phyloP scores from a whole-genome alignment of 2,888 invertebrate species.

The Trissoscelio sp. region DNA sequence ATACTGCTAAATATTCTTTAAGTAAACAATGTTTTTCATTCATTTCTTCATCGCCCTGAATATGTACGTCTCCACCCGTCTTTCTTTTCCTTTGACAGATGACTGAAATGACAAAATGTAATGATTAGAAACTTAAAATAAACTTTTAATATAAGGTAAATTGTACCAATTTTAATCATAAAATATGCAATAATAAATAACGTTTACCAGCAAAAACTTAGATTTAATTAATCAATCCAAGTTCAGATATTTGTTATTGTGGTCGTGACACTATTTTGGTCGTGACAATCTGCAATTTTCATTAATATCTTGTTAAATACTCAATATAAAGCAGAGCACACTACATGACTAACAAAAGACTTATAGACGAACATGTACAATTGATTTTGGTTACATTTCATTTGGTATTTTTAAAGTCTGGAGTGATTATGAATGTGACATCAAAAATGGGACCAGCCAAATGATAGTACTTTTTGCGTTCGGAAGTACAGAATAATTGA shows the following conservation, averaged over 20 bases:
- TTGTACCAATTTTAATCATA: background rate
- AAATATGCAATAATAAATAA: constrained; percentile 5
- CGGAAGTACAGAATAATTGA: background rate
- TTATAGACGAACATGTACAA: constrained; percentile 10
- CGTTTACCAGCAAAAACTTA: constrained; percentile 7
- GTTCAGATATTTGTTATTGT: background rate
- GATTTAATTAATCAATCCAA: constrained; percentile 7
- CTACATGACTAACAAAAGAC: background rate
- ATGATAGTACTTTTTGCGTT: constrained; percentile 6
- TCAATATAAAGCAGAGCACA: background rate
- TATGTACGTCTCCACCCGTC: no score
- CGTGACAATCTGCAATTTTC: constrained; percentile 4
- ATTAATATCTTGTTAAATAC: constrained; percentile 3
- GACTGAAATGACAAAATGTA: no score
- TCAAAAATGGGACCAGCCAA: background rate
- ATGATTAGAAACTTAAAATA: no score
- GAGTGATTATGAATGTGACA: constrained; percentile 9
- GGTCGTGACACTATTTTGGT: constrained; percentile 17
- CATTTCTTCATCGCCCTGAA: no score
- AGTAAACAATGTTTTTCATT: no score
- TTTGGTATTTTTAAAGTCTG: constrained; percentile 6
- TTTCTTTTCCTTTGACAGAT: no score
- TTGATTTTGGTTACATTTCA: constrained; percentile 9
- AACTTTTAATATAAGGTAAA: no score
- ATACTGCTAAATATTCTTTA: no score